Evolutionary conservation across 2,113 vertebrate genomes (phyloP), one percentile per base, ranked within the genome.

Genomic region (Pipra filicauda): DNA sequence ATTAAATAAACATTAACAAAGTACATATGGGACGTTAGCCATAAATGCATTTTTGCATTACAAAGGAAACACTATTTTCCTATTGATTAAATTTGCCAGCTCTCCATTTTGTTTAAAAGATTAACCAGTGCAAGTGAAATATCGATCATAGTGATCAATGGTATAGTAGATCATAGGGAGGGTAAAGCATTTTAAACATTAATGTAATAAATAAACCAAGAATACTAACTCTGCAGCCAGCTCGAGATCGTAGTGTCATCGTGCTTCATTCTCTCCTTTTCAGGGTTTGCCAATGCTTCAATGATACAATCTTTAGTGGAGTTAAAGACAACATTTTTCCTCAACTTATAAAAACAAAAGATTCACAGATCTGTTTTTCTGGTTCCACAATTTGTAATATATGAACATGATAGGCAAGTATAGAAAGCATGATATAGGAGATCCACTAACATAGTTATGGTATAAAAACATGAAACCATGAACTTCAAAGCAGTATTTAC

Each of bases 201-300:
- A 67, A 15, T 15, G 23, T 48, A 71, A 91, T 48, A 73, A 82
- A 93, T 41, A 66, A 80, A 85, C 74, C 33, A 87, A 93, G 84
- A 97, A 78, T 81, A 98, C 99, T 98, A 96, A 99, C 99, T 99
- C 94, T 99, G 99, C 91, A 99, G 98, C 99, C 99, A 99, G 23
- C 99, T 99, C 9, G 99, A 99, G 91, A 99, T 99, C 20, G 99
- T 99, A 27, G 99, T 99, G 96, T 99, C 99, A 28, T 99, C 99
- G 31, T 99, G 99, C 89, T 99, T 99, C 99, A 99, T 99, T 97
- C 99, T 99, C 97, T 99, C 99, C 91, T 99, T 99, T 96, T 99
- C 99, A 0, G 99, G 99, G 97, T 99, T 99, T 92, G 99, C 99
- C 97, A 99, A 96, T 90, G 99, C 99, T 98, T 99, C 99, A 91